Conservation (phyloP, 2,113 vertebrate genomes). For the Elephas maximus region DNA sequence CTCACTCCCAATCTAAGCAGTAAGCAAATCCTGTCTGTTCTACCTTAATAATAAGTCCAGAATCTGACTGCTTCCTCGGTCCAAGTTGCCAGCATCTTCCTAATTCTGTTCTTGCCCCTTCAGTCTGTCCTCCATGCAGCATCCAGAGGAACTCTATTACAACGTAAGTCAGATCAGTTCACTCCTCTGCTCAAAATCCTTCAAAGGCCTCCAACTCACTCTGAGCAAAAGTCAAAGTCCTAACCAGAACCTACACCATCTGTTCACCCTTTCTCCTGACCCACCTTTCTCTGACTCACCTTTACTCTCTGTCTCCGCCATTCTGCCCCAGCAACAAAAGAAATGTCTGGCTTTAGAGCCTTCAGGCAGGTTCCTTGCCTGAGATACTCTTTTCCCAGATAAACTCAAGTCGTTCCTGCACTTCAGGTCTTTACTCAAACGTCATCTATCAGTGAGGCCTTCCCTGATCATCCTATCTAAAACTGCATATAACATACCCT, state of each 20-base stretch:
- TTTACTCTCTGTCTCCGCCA: neutral
- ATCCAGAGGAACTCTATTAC: neutral
- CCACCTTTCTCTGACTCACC: neutral
- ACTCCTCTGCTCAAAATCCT: neutral
- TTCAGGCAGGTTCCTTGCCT: neutral
- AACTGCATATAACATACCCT: neutral
- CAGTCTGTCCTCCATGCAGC: neutral
- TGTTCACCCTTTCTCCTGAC: neutral
- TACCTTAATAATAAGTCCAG: constrained; percentile 6
- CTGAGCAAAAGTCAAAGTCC: neutral
- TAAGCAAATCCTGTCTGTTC: neutral
- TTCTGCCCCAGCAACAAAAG: neutral
- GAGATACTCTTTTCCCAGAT: neutral
- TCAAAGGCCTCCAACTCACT: neutral
- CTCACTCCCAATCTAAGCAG: neutral
- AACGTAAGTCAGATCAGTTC: neutral
- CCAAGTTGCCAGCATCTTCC: too few species aligned
- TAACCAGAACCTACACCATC: neutral
- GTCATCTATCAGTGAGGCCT: neutral
- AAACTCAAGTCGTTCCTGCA: neutral
- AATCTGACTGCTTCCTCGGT: neutral
- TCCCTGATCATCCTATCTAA: neutral
- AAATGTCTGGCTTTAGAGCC: neutral
- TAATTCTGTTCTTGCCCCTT: neutral
- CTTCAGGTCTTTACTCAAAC: neutral